Evolutionary conservation across 2,113 vertebrate species (phyloP), one percentile per base, ranked within the genome.

Genomic region (Myrmophylax atrothorax): DNA sequence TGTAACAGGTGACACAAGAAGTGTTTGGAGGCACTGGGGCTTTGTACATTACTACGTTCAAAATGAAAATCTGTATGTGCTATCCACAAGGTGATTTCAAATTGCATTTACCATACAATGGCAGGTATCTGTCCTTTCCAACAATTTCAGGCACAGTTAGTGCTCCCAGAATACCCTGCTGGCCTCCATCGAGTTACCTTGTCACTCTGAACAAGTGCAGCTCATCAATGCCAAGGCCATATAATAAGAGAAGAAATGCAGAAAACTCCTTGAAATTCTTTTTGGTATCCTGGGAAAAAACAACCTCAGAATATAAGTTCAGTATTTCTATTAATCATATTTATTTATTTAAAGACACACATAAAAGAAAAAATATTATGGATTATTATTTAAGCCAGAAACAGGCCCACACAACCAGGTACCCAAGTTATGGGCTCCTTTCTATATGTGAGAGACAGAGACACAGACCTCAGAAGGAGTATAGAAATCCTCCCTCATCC

Each of bases 351-450:
- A 87, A 84, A 89, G 19, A 62, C 4, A 70, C 4, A n/a, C 4
- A 53, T 9, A 25, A 47, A 66, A 1, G 22, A 56, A 1, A 56
- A 79, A 70, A 24, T n/a, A 37, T 0, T 5, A 22, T 0, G 1
- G 44, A 35, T 44, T 78, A 55, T 4, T 2, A 63, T 38, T 70
- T 63, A 62, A 74, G 47, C 18, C 60, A 88, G 68, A 80, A 90
- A 64, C 10, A 93, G 16, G 3, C 1, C 16, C 26, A 33, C 9
- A 37, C 47, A 56, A 42, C 9, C 7, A 66, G 56, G 25, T 31
- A 47, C 6, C 2, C 4, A 50, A 29, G 10, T 52, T n/a, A 89
- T 23, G 18, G 42, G 18, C 7, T n/a, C 33, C 26, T 46, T 55
- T 29, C 29, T 6, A 42, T 24, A 15, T 6, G 10, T 11, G 11